phyloP scores from a whole-genome alignment of 1,140 invertebrate genomes.

The Drosophila bifasciata region DNA sequence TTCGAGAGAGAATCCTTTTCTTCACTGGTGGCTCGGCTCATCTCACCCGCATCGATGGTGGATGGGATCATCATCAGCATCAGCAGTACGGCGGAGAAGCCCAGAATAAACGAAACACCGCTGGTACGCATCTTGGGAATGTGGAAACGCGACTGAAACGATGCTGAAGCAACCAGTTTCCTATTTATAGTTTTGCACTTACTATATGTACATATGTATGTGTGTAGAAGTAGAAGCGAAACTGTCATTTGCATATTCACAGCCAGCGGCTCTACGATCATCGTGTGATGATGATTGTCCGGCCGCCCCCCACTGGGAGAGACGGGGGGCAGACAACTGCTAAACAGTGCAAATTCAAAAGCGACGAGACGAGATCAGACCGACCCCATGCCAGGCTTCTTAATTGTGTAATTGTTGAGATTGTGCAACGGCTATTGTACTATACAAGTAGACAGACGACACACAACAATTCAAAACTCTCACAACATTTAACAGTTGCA shows the following conservation, averaged over 20 bases:
- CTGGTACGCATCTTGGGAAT: conserved; percentile 43
- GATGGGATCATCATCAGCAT: conserved; percentile 12
- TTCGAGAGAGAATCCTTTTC: fast-evolving
- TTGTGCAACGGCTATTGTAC: neutral
- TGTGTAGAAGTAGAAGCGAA: conserved; percentile 47
- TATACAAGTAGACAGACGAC: neutral
- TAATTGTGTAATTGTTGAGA: conserved; percentile 22
- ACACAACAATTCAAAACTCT: too few relatives aligned
- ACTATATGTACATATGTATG: neutral
- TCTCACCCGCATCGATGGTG: conserved; percentile 40
- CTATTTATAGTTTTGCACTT: conserved; percentile 61
- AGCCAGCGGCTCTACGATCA: too few relatives aligned
- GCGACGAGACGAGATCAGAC: too few relatives aligned
- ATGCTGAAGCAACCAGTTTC: conserved; percentile 46
- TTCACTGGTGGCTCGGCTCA: too few relatives aligned
- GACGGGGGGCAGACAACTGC: too few relatives aligned
- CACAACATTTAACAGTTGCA: too few relatives aligned
- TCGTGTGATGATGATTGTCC: too few relatives aligned
- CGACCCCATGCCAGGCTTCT: neutral
- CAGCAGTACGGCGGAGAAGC: conserved; percentile 16
- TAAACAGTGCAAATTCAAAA: too few relatives aligned
- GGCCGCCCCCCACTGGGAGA: neutral
- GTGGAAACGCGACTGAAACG: conserved; percentile 43
- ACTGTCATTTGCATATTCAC: conserved; percentile 53
- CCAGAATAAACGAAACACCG: conserved; percentile 12